Base-by-base conservation (phyloP, 1,140 invertebrate genomes). In the Octopus sinensis region DNA sequence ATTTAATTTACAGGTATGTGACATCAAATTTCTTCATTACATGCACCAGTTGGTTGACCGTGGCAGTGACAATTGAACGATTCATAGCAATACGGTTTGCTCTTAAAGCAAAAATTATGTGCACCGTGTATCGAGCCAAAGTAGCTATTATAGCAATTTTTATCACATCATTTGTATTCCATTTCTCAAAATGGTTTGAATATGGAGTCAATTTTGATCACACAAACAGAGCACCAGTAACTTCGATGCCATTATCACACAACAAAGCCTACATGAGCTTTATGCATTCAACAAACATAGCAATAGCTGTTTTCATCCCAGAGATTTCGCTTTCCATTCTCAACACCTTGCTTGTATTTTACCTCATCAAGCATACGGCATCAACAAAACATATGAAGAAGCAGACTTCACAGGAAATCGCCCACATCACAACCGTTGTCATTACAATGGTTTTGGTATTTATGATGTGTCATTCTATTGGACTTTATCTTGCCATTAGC, bases 71-170 rank as follows among this genome's bases (percentile, higher is more conserved):
- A 0, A 92, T 97, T 83, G 97, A 98, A 90, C 93, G 97, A 76
- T 98, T 96, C 91, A 95, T 98, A 71, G 97, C 97, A 1, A 97
- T 99, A 0, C 97, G 96, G 88, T 96, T 97, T 91, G 96, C 96
- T 1, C 91, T 98, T 13, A 93, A 93, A 82, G 96, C 96, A 0
- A 92, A 95, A 76, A 94, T 95, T 0, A 92, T 97, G 23, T 98
- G 96, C 91, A 98, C 96, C 0, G 96, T 96, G 86, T 94, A 95
- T 4, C 92, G 96, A 56, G 96, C 96, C 12, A 93, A 95, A 79
- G 92, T 94, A 83, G 96, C 96, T 87, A 95, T 97, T n/a, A 89
- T 95, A 5, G 91, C 93, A 30, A 96, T 97, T 81, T 93, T 95
- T 4, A 89, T 95, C 73, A 94, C 96, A 85, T 94, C 96, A 0